A percentile compares a stretch with the other conserved stretches of the same genome.
Conservation (phyloP, 2,797 vertebrate genomes). For the Leptatherina wallacei region DNA sequence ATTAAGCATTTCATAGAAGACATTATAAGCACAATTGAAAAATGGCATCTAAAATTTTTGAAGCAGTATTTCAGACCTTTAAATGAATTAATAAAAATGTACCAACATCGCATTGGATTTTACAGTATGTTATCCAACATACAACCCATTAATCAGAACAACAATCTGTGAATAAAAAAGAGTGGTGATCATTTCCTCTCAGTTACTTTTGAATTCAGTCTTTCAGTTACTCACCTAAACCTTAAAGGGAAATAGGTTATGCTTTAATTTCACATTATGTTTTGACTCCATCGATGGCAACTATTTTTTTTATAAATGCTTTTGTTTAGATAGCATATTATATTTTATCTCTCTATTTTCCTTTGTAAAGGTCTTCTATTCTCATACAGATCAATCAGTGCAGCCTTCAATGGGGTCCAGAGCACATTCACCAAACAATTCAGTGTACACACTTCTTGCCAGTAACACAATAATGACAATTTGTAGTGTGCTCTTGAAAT, state of each 20-base stretch:
- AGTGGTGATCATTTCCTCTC: conserved; percentile 1
- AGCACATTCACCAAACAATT: conserved; percentile 18
- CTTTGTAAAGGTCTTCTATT: not conserved
- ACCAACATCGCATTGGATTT: conserved; percentile 17
- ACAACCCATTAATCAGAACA: conserved; percentile 15
- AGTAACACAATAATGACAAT: conserved; percentile 38
- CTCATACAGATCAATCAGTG: not conserved
- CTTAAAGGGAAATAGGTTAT: not conserved
- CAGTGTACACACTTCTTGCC: conserved; percentile 10
- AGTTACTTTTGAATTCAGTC: conserved; percentile 10
- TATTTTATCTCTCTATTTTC: not conserved
- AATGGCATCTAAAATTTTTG: not conserved
- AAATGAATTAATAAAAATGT: not conserved
- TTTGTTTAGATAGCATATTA: not conserved
- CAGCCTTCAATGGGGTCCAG: not conserved
- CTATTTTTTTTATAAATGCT: not conserved
- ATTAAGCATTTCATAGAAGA: not conserved
- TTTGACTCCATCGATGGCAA: not conserved
- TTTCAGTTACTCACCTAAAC: not conserved
- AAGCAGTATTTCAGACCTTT: not conserved
- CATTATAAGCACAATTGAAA: not conserved
- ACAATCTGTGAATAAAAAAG: conserved; percentile 12
- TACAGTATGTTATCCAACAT: conserved; percentile 10
- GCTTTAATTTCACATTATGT: conserved; percentile 13
- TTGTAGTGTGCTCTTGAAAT: conserved; percentile 59